These are phyloP conservation scores for Diadema setosum DNA, from an alignment of 35 echinoderm and acorn worm genomes.

Conservation along the genomic window DNA sequence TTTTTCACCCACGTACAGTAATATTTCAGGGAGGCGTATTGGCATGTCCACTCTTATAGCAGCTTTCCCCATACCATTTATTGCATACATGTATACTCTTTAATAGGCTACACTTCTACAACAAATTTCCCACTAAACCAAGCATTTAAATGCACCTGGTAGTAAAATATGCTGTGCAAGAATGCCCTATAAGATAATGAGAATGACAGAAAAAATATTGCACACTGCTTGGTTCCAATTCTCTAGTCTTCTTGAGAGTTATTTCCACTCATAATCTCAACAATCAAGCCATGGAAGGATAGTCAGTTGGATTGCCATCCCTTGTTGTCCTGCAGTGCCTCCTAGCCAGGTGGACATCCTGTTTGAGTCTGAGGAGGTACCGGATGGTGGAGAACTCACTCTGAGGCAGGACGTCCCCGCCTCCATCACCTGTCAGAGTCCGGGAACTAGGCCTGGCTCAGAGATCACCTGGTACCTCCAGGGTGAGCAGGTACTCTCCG, in stretches of 20 bases:
- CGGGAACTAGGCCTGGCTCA: background rate
- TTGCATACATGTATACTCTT: too few relatives aligned
- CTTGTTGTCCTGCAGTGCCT: background rate
- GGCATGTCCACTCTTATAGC: too few relatives aligned
- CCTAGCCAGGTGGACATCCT: background rate
- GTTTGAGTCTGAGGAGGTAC: background rate
- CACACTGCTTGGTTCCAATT: background rate
- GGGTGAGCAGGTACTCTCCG: background rate
- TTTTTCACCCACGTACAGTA: too few relatives aligned
- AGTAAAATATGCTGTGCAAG: background rate
- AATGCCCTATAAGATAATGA: background rate
- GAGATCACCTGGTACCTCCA: background rate
- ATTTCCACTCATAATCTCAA: too few relatives aligned
- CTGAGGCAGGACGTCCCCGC: background rate
- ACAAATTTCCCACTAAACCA: too few relatives aligned
- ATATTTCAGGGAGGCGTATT: too few relatives aligned
- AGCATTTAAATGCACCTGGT: too few relatives aligned
- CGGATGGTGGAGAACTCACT: background rate
- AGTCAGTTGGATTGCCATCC: background rate
- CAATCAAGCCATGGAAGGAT: too few relatives aligned
- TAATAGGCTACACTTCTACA: too few relatives aligned
- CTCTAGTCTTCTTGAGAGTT: too few relatives aligned
- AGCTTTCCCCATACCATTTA: too few relatives aligned
- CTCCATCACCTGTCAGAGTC: background rate
- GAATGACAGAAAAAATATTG: background rate